Conservation (phyloP, 2,113 vertebrate genomes). For the Eulemur macaco region DNA sequence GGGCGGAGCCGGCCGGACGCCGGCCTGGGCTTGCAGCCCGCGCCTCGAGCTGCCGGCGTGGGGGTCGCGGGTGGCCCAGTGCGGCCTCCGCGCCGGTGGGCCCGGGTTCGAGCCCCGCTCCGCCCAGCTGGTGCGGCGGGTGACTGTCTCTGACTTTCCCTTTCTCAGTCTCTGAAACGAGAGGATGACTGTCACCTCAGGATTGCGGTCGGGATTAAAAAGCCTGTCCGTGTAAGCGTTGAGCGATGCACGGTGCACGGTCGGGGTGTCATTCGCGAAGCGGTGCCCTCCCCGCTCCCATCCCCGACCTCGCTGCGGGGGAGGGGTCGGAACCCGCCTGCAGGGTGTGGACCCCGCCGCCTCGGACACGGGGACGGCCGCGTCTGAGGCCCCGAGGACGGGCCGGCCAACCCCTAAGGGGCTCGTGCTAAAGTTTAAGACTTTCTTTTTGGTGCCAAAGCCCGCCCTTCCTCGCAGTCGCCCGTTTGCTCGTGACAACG, state of each 20-base stretch:
- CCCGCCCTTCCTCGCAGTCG: neutral
- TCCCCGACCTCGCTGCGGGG: no score
- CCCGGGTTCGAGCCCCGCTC: neutral
- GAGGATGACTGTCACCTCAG: neutral
- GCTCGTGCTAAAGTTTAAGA: neutral
- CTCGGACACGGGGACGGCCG: neutral
- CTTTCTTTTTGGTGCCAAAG: neutral
- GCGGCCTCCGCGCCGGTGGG: neutral
- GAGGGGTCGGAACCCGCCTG: neutral
- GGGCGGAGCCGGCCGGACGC: neutral
- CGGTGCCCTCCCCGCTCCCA: neutral
- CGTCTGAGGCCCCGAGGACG: no score
- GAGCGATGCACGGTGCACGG: accelerated
- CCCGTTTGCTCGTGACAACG: accelerated
- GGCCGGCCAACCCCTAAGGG: no score
- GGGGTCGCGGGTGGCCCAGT: neutral
- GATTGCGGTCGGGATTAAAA: neutral
- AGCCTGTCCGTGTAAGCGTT: neutral
- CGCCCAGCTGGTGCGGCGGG: neutral
- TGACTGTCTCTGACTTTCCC: neutral
- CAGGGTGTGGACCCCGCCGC: no score
- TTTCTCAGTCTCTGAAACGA: neutral
- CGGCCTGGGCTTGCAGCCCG: neutral
- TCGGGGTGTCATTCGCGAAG: neutral
- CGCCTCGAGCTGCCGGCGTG: neutral